A percentile compares a stretch with the other conserved stretches of the same genome.
Evolutionary conservation across 2,797 vertebrate genomes (phyloP).

Genomic region (Neosilurus hyrtlii): DNA sequence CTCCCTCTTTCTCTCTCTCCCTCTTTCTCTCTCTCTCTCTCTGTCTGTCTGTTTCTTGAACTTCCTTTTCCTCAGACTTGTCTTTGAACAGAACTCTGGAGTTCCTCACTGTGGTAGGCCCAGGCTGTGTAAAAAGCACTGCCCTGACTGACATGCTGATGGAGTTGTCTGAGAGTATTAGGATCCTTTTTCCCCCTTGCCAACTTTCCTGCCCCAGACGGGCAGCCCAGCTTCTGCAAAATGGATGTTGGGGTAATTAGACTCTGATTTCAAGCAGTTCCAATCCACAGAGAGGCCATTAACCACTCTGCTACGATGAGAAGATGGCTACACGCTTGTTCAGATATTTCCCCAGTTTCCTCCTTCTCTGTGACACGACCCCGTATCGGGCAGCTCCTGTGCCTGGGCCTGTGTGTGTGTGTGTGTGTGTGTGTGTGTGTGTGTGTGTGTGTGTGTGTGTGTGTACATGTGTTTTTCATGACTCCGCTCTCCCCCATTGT

Average conservation of each 20-base stretch:
- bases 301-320: neutral
- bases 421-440: conserved; percentile 29
- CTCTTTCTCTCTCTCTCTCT: conserved; percentile 5
- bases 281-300: conserved; percentile 24
- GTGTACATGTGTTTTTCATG: conserved; percentile 48
- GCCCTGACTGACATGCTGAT: conserved; percentile 51
- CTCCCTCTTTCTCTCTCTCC: conserved; percentile 26
- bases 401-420: conserved; percentile 29
- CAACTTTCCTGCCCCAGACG: conserved; percentile 11
- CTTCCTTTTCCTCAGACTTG: conserved; percentile 30
- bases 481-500: conserved; percentile 49
- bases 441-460: conserved; percentile 32
- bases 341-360: conserved; percentile 15
- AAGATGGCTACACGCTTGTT: conserved; percentile 2
- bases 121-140: conserved; percentile 16
- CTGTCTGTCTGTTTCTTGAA: conserved; percentile 2
- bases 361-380: conserved; percentile 38
- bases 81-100: conserved; percentile 45
- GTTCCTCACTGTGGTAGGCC: conserved; percentile 39
- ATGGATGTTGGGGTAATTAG: conserved; percentile 27
- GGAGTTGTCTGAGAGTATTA: conserved; percentile 47
- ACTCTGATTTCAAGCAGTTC: conserved; percentile 32
- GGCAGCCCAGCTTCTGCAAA: neutral
- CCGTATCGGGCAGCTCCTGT: neutral
- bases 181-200: conserved; percentile 20